These are phyloP conservation scores for Eurois occulta DNA, from an alignment of 2,888 invertebrate species.

Conservation along the genomic window DNA sequence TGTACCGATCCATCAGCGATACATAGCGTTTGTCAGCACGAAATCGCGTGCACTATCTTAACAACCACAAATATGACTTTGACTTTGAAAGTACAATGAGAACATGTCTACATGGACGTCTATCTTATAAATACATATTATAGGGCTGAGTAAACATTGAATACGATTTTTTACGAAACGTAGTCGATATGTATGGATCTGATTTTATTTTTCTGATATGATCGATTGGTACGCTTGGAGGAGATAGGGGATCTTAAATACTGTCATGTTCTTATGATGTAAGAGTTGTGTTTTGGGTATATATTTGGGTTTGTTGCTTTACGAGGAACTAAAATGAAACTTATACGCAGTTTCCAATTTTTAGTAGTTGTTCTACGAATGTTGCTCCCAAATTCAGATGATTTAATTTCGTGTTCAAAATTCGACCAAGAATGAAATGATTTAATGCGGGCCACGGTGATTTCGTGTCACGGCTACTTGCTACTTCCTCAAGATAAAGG, in stretches of 20 bases:
- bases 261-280: neutral
- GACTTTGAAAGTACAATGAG: slow-evolving; percentile 66
- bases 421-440: neutral
- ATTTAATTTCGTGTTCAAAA: neutral
- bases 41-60: slow-evolving; percentile 59
- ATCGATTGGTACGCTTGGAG: slow-evolving; percentile 10
- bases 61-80: slow-evolving; percentile 54
- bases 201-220: slow-evolving; percentile 33
- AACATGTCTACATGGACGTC: slow-evolving; percentile 55
- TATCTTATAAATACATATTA: slow-evolving; percentile 50
- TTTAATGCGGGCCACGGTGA: neutral
- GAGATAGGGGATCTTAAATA: slow-evolving; percentile 22
- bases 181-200: neutral
- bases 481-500: slow-evolving; percentile 17
- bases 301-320: neutral
- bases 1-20: slow-evolving; percentile 39
- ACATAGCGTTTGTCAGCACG: slow-evolving; percentile 34
- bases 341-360: no score
- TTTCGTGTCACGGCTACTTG: slow-evolving; percentile 5
- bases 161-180: slow-evolving; percentile 28
- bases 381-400: neutral
- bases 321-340: neutral
- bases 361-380: neutral
- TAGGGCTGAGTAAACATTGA: slow-evolving; percentile 40
- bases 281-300: neutral